Evolutionary conservation across 2,888 invertebrate species (phyloP), one percentile per base, ranked within the genome.

Genomic region (Homarus gammarus): DNA sequence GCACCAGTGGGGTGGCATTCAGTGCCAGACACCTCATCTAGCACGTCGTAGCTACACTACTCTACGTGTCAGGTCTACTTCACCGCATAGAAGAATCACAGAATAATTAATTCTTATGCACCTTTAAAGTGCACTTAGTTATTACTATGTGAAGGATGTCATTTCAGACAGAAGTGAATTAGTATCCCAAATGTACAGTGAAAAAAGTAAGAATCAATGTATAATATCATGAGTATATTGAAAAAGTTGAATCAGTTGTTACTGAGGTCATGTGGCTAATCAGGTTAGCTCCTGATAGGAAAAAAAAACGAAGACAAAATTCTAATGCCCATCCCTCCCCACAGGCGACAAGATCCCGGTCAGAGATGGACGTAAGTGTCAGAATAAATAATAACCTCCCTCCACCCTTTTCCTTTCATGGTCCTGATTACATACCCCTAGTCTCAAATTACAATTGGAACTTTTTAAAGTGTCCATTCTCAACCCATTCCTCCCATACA

Each of bases 311-410:
- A 44, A n/a, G 70, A 31, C 44, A 83, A 79, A 36, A 44, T 64
- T 83, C 88, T 88, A 88, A 88, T 88, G 78, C 78, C 51, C 77
- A 49, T 88, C 88, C 88, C 84, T 88, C 73, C 88, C 88, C 88
- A 84, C 90, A 90, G 90, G 84, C 90, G 90, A 90, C 86, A 90
- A 90, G 90, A 84, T 79, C 64, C 87, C 90, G 51, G 79, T 84
- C 64, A 87, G 84, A 72, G 90, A 90, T 68, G 84, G 87, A 90
- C 84, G 90, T 90, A 90, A 90, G 90, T 90, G 87, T 84, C 64
- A 64, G 78, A 68, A 27, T 49, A 64, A 78, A 44, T 51, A 49
- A 27, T 18, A 40, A 49, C 56, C 61, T 81, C 72, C 68, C 38
- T 68, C 15, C n/a, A 6, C 70, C 38, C 22, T 44, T 22, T n/a